These are phyloP conservation scores for Axis porcinus DNA, from an alignment of 2,113 vertebrate species.

Conservation along the genomic window DNA sequence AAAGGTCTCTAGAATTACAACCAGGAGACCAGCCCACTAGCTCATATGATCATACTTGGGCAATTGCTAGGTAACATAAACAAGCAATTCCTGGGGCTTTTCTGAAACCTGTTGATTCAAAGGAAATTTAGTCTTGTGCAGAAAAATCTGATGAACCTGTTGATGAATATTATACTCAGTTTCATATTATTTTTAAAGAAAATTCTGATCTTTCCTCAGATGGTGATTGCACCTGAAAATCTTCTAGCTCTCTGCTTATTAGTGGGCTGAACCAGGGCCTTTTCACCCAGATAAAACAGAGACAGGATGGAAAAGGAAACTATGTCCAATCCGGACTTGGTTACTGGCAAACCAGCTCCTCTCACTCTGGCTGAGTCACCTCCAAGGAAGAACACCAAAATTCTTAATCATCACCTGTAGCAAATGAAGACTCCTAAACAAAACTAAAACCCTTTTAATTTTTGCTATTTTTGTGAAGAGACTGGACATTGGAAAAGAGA, in stretches of 20 bases:
- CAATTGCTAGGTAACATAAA: neutral
- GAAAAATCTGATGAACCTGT: neutral
- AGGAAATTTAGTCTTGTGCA: neutral
- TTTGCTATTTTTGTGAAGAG: neutral
- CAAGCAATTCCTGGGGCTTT: neutral
- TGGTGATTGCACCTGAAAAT: neutral
- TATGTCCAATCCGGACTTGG: neutral
- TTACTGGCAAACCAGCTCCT: neutral
- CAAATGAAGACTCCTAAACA: neutral
- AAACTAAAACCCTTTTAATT: neutral
- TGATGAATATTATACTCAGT: neutral
- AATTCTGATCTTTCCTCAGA: neutral
- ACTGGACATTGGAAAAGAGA: neutral
- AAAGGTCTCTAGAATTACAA: neutral
- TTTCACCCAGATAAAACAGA: neutral
- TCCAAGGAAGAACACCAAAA: neutral
- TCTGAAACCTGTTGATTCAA: neutral
- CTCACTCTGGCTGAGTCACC: neutral
- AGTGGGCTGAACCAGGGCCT: neutral
- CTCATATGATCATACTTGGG: neutral
- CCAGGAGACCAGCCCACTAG: neutral
- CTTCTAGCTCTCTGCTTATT: neutral
- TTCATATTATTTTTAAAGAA: neutral
- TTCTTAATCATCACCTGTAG: neutral
- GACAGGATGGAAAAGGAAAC: neutral